Evolutionary conservation across 2,888 invertebrate genomes (phyloP).

Genomic region (Polymixis lichenea): DNA sequence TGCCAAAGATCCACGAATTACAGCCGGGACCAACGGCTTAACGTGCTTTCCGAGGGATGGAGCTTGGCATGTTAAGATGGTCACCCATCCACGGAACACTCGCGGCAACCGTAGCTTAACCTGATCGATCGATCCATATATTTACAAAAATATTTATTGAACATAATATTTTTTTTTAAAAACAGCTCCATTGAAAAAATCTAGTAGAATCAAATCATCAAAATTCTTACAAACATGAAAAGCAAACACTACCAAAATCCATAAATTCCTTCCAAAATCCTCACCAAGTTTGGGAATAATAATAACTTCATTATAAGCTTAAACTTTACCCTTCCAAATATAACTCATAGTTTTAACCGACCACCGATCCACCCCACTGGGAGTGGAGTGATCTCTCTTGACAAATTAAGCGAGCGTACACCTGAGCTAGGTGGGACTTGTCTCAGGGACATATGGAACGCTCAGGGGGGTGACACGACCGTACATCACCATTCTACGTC

Average conservation of each 20-base stretch:
- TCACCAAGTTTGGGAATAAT: conserved; percentile 32
- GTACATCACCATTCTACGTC: conserved; percentile 59
- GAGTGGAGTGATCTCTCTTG: conserved; percentile 73
- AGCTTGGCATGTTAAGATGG: too few species aligned
- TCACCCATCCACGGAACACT: too few species aligned
- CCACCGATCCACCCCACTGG: conserved; percentile 27
- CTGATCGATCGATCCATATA: neutral
- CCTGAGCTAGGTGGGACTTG: conserved; percentile 76
- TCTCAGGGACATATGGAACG: conserved; percentile 73
- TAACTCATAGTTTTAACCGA: conserved; percentile 51
- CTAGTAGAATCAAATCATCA: neutral
- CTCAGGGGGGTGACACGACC: conserved; percentile 62
- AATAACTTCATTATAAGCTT: conserved; percentile 45
- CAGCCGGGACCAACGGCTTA: too few species aligned
- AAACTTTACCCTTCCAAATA: conserved; percentile 20
- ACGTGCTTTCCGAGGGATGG: too few species aligned
- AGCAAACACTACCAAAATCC: neutral
- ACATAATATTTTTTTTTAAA: too few species aligned
- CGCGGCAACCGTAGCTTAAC: too few species aligned
- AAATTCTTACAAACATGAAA: conserved; percentile 5
- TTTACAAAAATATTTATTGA: neutral
- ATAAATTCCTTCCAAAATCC: conserved; percentile 24
- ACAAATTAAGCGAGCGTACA: conserved; percentile 79
- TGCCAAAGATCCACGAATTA: too few species aligned
- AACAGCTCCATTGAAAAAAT: neutral